phyloP scores from a whole-genome alignment of 2,113 vertebrate species.

The Sterna hirundo region DNA sequence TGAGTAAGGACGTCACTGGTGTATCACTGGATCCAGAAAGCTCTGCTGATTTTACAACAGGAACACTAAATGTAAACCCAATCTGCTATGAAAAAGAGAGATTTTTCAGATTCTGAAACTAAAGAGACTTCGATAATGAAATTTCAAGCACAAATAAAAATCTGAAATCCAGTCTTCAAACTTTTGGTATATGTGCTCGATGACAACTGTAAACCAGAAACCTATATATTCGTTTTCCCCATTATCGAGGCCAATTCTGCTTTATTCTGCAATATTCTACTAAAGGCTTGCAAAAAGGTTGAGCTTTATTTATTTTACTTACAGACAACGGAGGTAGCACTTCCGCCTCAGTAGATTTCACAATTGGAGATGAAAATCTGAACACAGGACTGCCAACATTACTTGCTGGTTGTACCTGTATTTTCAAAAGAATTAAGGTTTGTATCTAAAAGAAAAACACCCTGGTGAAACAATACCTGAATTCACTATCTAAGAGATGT shows the following conservation, averaged over 20 bases:
- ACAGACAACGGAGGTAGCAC: slow-evolving; percentile 86
- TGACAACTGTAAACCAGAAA: background rate
- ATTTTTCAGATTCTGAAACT: background rate
- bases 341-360: slow-evolving; percentile 91
- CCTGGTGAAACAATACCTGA: background rate
- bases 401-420: slow-evolving; percentile 70
- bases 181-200: background rate
- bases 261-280: background rate
- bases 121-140: background rate
- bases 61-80: slow-evolving; percentile 94
- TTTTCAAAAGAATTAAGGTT: slow-evolving; percentile 58
- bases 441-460: background rate
- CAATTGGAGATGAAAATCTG: slow-evolving; percentile 95
- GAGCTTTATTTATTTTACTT: slow-evolving; percentile 68
- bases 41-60: slow-evolving; percentile 84
- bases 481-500: background rate
- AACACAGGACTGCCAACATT: slow-evolving; percentile 79
- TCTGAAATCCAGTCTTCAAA: background rate
- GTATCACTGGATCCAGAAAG: slow-evolving; percentile 76
- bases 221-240: background rate
- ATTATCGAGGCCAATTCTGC: background rate
- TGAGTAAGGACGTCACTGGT: slow-evolving; percentile 62
- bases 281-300: background rate
- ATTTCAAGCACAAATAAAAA: background rate
- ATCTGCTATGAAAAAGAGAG: slow-evolving; percentile 29